phyloP scores from a whole-genome alignment of 2,888 invertebrate genomes.

The Antitype chi region DNA sequence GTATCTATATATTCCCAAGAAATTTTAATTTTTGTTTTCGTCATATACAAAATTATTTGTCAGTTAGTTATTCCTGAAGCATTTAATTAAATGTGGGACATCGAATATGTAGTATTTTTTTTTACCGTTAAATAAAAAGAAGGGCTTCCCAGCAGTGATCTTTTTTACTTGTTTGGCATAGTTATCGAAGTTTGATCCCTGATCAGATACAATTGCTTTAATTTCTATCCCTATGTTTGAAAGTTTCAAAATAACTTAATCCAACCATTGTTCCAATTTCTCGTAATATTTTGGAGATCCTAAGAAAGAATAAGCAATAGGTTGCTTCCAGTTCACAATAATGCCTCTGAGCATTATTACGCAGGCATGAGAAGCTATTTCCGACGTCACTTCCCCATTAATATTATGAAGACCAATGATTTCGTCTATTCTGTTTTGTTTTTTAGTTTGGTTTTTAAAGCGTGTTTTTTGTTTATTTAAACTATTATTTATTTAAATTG shows the following conservation, averaged over 20 bases:
- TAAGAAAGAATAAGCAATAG: constrained; percentile 62
- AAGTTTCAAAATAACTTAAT: constrained; percentile 63
- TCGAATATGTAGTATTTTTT: constrained; percentile 62
- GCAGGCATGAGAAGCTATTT: constrained; percentile 36
- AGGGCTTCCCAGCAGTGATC: constrained; percentile 59
- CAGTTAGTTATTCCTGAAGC: constrained; percentile 47
- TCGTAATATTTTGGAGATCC: constrained; percentile 44
- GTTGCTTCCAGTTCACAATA: constrained; percentile 63
- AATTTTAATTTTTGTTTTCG: constrained; percentile 38
- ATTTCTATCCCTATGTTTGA: constrained; percentile 15
- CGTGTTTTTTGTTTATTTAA: no score
- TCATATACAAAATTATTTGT: constrained; percentile 37
- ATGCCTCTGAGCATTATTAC: constrained; percentile 63
- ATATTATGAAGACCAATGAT: constrained; percentile 66
- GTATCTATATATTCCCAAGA: constrained; percentile 57
- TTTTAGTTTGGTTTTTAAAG: no score
- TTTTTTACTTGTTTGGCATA: constrained; percentile 61
- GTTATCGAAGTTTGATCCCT: constrained; percentile 65
- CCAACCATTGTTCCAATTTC: constrained; percentile 61
- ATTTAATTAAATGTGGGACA: constrained; percentile 59
- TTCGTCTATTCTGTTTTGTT: constrained; percentile 59
- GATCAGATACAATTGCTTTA: constrained; percentile 30
- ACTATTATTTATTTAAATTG: no score
- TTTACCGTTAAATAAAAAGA: constrained; percentile 39
- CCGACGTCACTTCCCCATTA: constrained; percentile 55